phyloP scores from a whole-genome alignment of 2,888 invertebrate species.

The Pterobdella sp. region DNA sequence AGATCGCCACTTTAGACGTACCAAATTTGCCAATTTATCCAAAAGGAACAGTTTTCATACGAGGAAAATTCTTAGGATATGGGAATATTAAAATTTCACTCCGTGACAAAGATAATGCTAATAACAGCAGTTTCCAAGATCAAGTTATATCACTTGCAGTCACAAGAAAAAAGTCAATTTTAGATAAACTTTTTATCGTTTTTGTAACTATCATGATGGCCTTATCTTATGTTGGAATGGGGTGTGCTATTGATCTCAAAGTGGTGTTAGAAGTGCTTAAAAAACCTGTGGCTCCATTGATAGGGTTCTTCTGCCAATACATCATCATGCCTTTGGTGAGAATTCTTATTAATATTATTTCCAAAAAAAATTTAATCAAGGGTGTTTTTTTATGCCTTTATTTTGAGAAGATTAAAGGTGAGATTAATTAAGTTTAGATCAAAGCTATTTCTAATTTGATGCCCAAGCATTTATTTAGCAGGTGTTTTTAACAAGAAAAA shows the following conservation, averaged over 20 bases:
- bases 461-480: too few relatives aligned
- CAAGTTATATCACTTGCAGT: constrained; percentile 25
- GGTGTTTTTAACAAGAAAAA: too few relatives aligned
- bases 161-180: constrained; percentile 24
- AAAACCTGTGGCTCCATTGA: constrained; percentile 52
- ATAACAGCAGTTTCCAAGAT: neutral
- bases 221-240: constrained; percentile 47
- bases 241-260: constrained; percentile 48
- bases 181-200: constrained; percentile 43
- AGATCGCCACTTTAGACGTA: neutral
- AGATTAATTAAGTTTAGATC: too few relatives aligned
- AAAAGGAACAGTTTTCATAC: neutral
- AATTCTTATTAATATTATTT: neutral
- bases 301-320: constrained; percentile 54
- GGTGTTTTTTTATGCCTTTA: too few relatives aligned
- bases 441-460: too few relatives aligned
- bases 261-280: constrained; percentile 47
- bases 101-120: neutral
- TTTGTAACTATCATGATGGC: constrained; percentile 45
- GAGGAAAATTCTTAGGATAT: neutral
- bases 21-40: neutral
- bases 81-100: neutral
- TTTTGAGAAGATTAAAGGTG: too few relatives aligned
- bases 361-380: neutral
- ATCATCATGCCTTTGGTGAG: constrained; percentile 54